These are phyloP conservation scores for Holothuria scabra DNA, from an alignment of 53 echinoderm and acorn worm genomes.

Conservation along the genomic window DNA sequence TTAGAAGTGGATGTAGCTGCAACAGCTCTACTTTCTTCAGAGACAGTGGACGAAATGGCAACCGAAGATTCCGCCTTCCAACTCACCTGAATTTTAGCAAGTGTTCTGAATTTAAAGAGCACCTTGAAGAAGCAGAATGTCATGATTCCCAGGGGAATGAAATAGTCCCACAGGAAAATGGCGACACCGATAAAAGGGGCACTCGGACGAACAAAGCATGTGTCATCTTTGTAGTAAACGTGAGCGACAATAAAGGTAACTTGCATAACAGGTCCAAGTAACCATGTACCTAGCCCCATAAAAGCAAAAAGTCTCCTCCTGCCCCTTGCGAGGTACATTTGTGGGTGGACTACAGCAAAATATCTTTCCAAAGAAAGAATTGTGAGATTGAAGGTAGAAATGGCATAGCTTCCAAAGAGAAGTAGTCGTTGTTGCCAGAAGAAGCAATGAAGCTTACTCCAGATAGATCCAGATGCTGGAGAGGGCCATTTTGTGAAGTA, in stretches of 20 bases:
- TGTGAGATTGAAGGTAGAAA: constrained; percentile 77
- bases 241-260: constrained; percentile 58
- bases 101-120: constrained; percentile 46
- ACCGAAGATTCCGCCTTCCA: constrained; percentile 17
- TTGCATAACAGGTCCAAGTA: constrained; percentile 72
- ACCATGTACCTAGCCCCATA: constrained; percentile 54
- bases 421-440: constrained; percentile 72
- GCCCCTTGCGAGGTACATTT: constrained; percentile 45
- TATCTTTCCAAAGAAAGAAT: constrained; percentile 77
- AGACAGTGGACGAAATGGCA: background rate
- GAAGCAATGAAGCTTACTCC: constrained; percentile 62
- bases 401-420: constrained; percentile 72
- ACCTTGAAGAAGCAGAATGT: constrained; percentile 66
- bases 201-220: constrained; percentile 25
- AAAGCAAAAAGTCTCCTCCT: constrained; percentile 55
- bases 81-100: constrained; percentile 4
- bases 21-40: background rate
- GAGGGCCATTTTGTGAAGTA: constrained; percentile 33
- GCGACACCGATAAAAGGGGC: constrained; percentile 52
- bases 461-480: constrained; percentile 15
- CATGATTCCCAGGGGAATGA: constrained; percentile 72
- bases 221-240: constrained; percentile 18
- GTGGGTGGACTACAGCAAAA: constrained; percentile 72
- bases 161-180: constrained; percentile 77
- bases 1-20: constrained; percentile 14